Evolutionary conservation across 1,140 invertebrate species (phyloP), one percentile per base, ranked within the genome.

Genomic region (Drosophila neocordata): DNA sequence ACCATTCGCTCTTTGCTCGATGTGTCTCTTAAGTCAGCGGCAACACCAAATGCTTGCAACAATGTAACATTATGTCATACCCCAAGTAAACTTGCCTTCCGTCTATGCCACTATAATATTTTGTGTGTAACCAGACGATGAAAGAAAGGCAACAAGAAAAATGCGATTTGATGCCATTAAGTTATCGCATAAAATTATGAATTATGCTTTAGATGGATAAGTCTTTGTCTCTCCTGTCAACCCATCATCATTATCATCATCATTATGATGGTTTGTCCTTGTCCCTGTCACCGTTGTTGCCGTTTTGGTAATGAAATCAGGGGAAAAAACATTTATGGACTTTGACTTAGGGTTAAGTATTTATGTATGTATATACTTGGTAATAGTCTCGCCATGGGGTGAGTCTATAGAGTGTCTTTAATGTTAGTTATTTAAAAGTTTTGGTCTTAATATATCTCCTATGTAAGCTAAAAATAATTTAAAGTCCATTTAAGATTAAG

Each of bases 31-130:
- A 51, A 22, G 52, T 22, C 48, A 53, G 35, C 59, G 24, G 35
- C 59, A 65, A 52, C 24, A 53, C 48, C 20, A 27, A 27, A 55
- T 18, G 57, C 55, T 62, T 69, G 81, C 77, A 69, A 66, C 60
- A 64, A 68, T 78, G 37, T 77, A 61, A 73, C 77, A 77, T 80
- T 77, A 82, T 79, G 77, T 77, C 77, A 77, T 77, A 69, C 31
- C 73, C 57, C 27, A 27, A 41, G 48, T 20, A 7, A 20, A 22
- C 59, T 71, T 61, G 55, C 58, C 27, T 20, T 59, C 57, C 58
- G 67, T 71, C 64, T 72, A 60, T 44, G 48, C 59, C 4, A 48
- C 15, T 48, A 31, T 7, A 31, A 7, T 48, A 18, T 11, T n/a
- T n/a, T 20, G 18, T 48, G 20, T 48, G 15, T 48, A 48, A 48